Evolutionary conservation across 2,888 invertebrate species (phyloP), one percentile per base, ranked within the genome.

Genomic region (Nomada flava): DNA sequence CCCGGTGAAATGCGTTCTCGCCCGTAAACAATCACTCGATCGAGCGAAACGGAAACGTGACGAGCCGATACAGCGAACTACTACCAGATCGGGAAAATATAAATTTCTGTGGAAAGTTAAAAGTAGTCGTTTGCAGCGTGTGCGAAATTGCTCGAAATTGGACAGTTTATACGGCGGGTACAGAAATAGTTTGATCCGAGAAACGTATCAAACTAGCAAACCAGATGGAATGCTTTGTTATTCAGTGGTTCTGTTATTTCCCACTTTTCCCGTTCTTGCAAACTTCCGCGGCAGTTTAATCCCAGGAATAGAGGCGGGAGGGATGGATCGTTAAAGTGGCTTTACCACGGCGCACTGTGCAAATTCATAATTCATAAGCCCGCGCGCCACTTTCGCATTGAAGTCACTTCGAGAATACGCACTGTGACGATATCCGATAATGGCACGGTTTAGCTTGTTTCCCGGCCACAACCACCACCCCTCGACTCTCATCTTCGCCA

Each of bases 11-110:
- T 15, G 79, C 65, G 71, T 71, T 62, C 74, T 81, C 76, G 74
- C 85, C 80, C 85, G 83, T 87, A 81, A 87, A 87, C 87, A 70
- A 80, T 87, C 85, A 79, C 76, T 63, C 83, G 78, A 80, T 76
- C 65, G 74, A 26, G 55, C 18, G 47, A 47, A 47, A 76, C 62
- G 44, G 65, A 74, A 67, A 55, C 65, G 55, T 60, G 79, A 62
- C 60, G 68, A 36, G 55, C 29, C 36, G 68, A 26, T 26, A 26
- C 26, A 26, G 53, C 15, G 44, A 44, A 44, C 20, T 9, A n/a
- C n/a, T 7, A 0, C n/a, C 10, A 55, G 10, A 55, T 20, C 10
- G 20, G 20, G 20, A 55, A 20, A 55, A 55, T 18, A 1, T 23
- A 18, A 26, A 20, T n/a, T 47, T 4, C 47, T 11, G 29, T 1